phyloP scores from a whole-genome alignment of 2,888 invertebrate genomes.

The Caenorhabditis becei region DNA sequence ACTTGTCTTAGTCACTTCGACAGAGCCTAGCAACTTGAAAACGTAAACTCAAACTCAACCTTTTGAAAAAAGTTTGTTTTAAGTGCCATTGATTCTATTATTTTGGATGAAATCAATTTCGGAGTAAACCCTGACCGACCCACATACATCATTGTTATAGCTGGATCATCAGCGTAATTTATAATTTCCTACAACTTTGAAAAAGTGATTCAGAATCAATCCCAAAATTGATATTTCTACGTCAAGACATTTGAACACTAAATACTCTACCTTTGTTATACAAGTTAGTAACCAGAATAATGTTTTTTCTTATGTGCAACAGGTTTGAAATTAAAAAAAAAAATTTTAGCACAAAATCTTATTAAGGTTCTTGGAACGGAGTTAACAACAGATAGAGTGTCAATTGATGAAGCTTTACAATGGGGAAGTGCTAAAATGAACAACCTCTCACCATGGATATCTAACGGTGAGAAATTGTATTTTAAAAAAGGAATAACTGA shows the following conservation, averaged over 20 bases:
- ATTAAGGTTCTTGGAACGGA: constrained; percentile 50
- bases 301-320: constrained; percentile 31
- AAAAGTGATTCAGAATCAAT: constrained; percentile 31
- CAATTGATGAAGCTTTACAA: constrained; percentile 20
- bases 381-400: constrained; percentile 27
- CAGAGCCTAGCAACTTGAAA: constrained; percentile 38
- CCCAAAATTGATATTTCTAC: constrained; percentile 51
- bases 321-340: constrained; percentile 3
- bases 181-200: not conserved
- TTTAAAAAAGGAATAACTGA: not conserved
- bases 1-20: constrained; percentile 15
- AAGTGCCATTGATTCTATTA: constrained; percentile 47
- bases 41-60: constrained; percentile 18
- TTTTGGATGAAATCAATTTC: constrained; percentile 49
- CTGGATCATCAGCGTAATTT: constrained; percentile 35
- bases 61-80: not conserved
- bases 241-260: constrained; percentile 49
- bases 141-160: constrained; percentile 43
- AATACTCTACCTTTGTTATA: constrained; percentile 59
- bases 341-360: not conserved
- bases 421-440: constrained; percentile 1
- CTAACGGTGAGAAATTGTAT: constrained; percentile 23
- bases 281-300: constrained; percentile 23
- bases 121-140: constrained; percentile 45
- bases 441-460: constrained; percentile 40